Base-by-base conservation (phyloP, 2,888 invertebrate genomes). In the Drosophila testacea region DNA sequence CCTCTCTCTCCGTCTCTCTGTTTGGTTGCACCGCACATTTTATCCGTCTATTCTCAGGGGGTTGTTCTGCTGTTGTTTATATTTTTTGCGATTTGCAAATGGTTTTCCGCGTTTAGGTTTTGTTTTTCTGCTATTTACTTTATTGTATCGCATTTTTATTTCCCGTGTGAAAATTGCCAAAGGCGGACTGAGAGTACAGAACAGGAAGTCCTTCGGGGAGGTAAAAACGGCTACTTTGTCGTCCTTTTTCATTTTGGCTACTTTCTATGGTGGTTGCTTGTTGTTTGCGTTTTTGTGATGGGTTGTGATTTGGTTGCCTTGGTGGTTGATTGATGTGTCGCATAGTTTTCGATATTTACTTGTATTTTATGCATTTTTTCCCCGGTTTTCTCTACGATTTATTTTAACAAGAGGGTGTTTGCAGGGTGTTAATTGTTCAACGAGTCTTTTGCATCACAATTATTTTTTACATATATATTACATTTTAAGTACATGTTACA, bases 81-180 rank as follows among this genome's bases (percentile, higher is more conserved):
- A 42, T 27, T 41, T 64, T 73, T 61, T 73, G 83, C 81, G 82
- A 89, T 85, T 85, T 87, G 89, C 85, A 87, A 85, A 85, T 85
- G 89, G 80, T 85, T 85, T 85, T 85, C 89, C 85, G 88, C 88
- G 88, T 85, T 87, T 89, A 73, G 72, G 82, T 81, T 89, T 87
- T 79, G 84, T 88, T 86, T 81, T 88, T 86, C 84, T 65, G 71
- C 77, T 56, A 69, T 86, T 83, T 77, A 52, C 74, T 72, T 72
- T 61, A 81, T 87, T 89, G 88, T 87, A 87, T 76, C 88, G 77
- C 80, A 80, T 84, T 82, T 87, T 85, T 85, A 87, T 89, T 85
- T 85, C 85, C 85, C 85, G 85, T 85, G 85, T 85, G 85, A 85
- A 85, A 84, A 84, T 88, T 55, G 83, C 88, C 80, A 70, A 70